These are phyloP conservation scores for Phyllostomus hastatus DNA, from an alignment of 2,113 vertebrate genomes.

Conservation along the genomic window DNA sequence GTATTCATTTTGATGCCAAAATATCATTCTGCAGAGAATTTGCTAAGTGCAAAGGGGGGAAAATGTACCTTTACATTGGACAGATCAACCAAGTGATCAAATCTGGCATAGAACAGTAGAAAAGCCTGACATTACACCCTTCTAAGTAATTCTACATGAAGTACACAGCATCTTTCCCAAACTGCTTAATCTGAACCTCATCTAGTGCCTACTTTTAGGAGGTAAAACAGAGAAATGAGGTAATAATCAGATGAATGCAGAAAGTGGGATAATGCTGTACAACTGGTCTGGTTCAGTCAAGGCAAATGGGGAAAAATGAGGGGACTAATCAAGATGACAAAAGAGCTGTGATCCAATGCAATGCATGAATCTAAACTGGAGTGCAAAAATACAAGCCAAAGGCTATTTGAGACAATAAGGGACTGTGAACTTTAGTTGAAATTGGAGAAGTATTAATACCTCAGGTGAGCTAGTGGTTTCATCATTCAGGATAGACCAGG, in stretches of 20 bases:
- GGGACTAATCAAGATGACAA: not conserved
- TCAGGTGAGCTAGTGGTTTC: not conserved
- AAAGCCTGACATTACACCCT: not conserved
- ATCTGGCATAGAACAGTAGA: not conserved
- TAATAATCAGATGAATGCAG: not conserved
- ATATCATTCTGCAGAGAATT: not conserved
- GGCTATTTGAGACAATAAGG: not conserved
- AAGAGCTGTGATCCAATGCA: not conserved
- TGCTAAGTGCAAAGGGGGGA: not conserved
- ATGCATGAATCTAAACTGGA: not conserved
- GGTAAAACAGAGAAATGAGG: not conserved
- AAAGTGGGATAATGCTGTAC: not conserved
- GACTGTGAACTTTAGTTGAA: not conserved
- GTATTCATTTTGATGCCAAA: not conserved
- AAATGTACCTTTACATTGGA: not conserved
- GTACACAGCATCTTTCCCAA: not conserved
- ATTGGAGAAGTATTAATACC: not conserved
- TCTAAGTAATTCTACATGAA: not conserved
- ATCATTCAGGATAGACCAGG: not conserved
- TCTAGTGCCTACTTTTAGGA: not conserved
- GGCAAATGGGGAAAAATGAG: not conserved
- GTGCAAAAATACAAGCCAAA: not conserved
- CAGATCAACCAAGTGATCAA: not conserved
- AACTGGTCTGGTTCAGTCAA: not conserved
- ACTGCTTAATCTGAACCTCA: not conserved